Conservation (phyloP, 2,113 vertebrate species). For the Beaufortia kweichowensis region DNA sequence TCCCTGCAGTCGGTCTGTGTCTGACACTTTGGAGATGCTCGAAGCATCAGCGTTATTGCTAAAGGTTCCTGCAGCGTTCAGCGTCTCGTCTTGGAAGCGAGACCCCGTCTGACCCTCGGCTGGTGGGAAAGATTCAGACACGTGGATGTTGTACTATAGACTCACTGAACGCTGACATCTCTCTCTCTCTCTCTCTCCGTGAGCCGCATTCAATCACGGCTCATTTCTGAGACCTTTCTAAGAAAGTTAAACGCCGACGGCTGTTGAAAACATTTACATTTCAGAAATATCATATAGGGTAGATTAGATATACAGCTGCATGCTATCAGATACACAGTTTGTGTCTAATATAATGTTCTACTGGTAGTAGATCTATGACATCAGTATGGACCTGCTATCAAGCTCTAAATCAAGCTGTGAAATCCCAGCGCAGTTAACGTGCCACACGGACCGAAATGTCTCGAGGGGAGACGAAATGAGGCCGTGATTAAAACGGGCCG, state of each 20-base stretch:
- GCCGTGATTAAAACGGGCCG: slow-evolving; percentile 66
- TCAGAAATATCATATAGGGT: background rate
- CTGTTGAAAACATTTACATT: no score
- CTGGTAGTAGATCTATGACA: slow-evolving; percentile 29
- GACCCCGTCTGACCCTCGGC: background rate
- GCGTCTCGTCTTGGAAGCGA: background rate
- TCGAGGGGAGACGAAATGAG: slow-evolving; percentile 61
- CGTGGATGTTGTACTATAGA: slow-evolving; percentile 5
- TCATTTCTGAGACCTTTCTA: background rate
- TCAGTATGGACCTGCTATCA: slow-evolving; percentile 36
- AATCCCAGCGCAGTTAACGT: slow-evolving; percentile 47
- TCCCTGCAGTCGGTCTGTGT: slow-evolving; percentile 65
- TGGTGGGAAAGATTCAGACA: slow-evolving; percentile 6
- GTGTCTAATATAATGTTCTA: background rate
- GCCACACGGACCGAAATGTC: slow-evolving; percentile 58
- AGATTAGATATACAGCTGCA: slow-evolving; percentile 10
- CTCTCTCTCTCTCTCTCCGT: no score
- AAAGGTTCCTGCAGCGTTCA: slow-evolving; percentile 5
- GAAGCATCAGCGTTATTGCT: slow-evolving; percentile 41
- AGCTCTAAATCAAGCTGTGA: slow-evolving; percentile 41
- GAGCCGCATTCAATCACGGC: slow-evolving; percentile 33
- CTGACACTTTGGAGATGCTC: slow-evolving; percentile 24
- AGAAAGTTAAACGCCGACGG: background rate
- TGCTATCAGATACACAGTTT: slow-evolving; percentile 28
- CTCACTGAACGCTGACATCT: slow-evolving; percentile 9